phyloP scores from a whole-genome alignment of 2,888 invertebrate genomes.

The Nineta flava region DNA sequence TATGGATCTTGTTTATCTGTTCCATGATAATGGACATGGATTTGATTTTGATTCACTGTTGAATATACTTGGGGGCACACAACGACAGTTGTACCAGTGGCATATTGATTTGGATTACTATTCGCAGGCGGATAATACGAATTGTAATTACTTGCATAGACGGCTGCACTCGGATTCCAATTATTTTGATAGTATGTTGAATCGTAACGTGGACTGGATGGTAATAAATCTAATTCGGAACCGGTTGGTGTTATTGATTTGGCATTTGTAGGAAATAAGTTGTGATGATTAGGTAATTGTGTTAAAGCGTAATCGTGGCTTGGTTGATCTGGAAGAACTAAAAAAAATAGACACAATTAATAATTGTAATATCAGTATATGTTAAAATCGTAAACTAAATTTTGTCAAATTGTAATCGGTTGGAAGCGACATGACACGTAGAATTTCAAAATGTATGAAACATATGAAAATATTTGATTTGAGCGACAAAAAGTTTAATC shows the following conservation, averaged over 20 bases:
- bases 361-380: background rate
- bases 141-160: constrained; percentile 46
- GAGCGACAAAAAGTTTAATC: no score
- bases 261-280: constrained; percentile 20
- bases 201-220: constrained; percentile 22
- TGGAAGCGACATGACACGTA: no score
- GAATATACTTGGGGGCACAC: constrained; percentile 67
- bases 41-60: constrained; percentile 75
- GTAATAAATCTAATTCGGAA: constrained; percentile 21
- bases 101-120: constrained; percentile 43
- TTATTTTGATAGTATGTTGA: constrained; percentile 39
- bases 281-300: constrained; percentile 22
- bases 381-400: no score
- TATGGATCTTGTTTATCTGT: constrained; percentile 47
- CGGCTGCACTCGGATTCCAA: constrained; percentile 24
- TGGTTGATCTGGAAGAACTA: constrained; percentile 24
- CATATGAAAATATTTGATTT: no score
- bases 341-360: constrained; percentile 11
- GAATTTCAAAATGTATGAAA: no score
- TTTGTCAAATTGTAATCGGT: no score
- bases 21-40: constrained; percentile 64
- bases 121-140: constrained; percentile 46
- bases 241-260: constrained; percentile 15
- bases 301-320: constrained; percentile 23
- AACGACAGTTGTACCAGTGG: constrained; percentile 44